These are phyloP conservation scores for Hyposmocoma kahamanoa DNA, from an alignment of 1,140 invertebrate genomes.

Conservation along the genomic window DNA sequence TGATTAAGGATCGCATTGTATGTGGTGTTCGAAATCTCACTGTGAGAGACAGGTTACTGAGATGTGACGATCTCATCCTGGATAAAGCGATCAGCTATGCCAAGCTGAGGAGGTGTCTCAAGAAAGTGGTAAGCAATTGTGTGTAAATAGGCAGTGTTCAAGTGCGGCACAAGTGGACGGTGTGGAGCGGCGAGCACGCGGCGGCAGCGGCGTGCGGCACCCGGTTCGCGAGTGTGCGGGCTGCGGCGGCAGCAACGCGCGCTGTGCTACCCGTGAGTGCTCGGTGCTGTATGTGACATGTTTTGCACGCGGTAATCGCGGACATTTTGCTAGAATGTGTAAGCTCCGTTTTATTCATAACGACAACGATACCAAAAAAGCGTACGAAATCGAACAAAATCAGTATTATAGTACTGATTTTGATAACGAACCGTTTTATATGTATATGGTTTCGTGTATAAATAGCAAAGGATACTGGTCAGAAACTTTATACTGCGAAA, in stretches of 20 bases:
- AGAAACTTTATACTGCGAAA: too few species aligned
- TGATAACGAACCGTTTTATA: too few species aligned
- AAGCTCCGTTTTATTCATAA: too few species aligned
- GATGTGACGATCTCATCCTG: constrained; percentile 11
- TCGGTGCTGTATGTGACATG: too few species aligned
- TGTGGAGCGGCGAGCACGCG: constrained; percentile 3
- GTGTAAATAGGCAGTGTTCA: neutral
- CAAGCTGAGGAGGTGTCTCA: constrained; percentile 9
- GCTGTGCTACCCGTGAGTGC: neutral
- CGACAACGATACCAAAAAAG: too few species aligned
- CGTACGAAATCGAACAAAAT: too few species aligned
- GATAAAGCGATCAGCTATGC: constrained; percentile 14
- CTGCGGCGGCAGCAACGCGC: constrained; percentile 6
- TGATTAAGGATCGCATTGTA: constrained; percentile 16
- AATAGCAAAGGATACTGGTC: too few species aligned
- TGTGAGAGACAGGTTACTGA: constrained; percentile 12
- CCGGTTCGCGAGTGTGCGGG: constrained; percentile 8
- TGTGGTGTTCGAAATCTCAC: constrained; percentile 8
- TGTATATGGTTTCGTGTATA: too few species aligned
- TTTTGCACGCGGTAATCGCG: too few species aligned
- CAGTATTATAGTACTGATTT: too few species aligned
- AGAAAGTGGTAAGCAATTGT: constrained; percentile 2
- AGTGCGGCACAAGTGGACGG: constrained; percentile 1
- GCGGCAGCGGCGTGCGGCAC: constrained; percentile 11
- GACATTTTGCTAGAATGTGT: too few species aligned